These are phyloP conservation scores for Archilochus colubris DNA, from an alignment of 2,113 vertebrate genomes.

Conservation along the genomic window DNA sequence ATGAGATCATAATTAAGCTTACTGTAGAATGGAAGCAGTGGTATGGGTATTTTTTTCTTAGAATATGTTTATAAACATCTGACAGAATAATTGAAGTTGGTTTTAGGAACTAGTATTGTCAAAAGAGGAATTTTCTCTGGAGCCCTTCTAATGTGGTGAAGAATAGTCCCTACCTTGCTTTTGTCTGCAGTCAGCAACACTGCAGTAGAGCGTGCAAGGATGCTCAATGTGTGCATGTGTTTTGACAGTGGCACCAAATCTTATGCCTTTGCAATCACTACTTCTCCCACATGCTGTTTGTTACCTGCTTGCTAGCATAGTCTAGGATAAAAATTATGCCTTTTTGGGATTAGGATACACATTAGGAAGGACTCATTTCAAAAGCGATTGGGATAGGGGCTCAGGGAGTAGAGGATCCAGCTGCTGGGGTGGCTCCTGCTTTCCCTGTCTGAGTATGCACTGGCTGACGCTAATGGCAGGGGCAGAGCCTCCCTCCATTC, in stretches of 20 bases:
- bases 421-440: not conserved
- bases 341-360: not conserved
- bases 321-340: not conserved
- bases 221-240: not conserved
- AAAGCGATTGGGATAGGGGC: accelerated
- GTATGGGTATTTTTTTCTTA: not conserved
- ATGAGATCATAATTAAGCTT: not conserved
- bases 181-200: not conserved
- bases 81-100: not conserved
- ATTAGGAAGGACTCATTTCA: not conserved
- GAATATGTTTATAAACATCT: not conserved
- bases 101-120: not conserved
- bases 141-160: not conserved
- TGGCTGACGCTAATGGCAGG: not conserved
- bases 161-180: not conserved
- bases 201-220: not conserved
- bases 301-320: not conserved
- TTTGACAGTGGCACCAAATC: not conserved
- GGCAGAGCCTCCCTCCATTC: not conserved
- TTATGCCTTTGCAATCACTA: not conserved
- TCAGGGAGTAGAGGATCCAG: not conserved
- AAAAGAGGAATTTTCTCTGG: not conserved
- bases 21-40: not conserved
- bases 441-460: not conserved
- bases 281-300: not conserved